phyloP scores from a whole-genome alignment of 2,113 vertebrate genomes.

The Uropsilus gracilis region DNA sequence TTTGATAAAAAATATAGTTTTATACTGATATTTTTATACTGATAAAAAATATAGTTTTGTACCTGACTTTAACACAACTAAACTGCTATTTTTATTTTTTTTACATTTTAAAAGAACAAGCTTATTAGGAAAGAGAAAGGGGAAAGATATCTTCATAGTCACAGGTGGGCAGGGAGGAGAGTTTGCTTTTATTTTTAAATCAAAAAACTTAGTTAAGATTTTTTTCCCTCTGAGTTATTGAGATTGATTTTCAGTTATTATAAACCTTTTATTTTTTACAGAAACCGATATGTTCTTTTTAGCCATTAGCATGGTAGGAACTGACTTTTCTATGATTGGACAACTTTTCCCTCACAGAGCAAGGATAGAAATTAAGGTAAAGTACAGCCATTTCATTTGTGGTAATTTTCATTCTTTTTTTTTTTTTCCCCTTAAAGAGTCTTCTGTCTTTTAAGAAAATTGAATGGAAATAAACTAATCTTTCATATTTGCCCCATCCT shows the following conservation, averaged over 20 bases:
- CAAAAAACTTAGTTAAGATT: not conserved
- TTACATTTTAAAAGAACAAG: no score
- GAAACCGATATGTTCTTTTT: constrained; percentile 99
- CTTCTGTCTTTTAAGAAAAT: not conserved
- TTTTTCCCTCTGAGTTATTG: not conserved
- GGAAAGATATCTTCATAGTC: no score
- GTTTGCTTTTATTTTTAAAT: not conserved
- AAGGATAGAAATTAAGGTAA: constrained; percentile 97
- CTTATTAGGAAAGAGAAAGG: no score
- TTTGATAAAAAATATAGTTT: no score
- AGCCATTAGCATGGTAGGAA: constrained; percentile 99
- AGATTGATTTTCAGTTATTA: constrained; percentile 43
- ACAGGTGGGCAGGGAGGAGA: no score
- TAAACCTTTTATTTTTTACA: constrained; percentile 80
- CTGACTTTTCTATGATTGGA: constrained; percentile 98
- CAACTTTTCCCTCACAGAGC: constrained; percentile 96
- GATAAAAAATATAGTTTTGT: no score
- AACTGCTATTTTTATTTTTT: no score
- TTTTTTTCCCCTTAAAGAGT: not conserved
- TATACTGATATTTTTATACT: no score
- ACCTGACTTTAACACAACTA: no score
- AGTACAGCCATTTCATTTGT: constrained; percentile 22
- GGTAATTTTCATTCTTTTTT: not conserved
- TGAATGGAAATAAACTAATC: not conserved
- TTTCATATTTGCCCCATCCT: not conserved